Percentiles rank a stretch among this genome's conserved stretches.
Conservation (phyloP, 2,888 invertebrate genomes). For the Galerucella calmariensis region DNA sequence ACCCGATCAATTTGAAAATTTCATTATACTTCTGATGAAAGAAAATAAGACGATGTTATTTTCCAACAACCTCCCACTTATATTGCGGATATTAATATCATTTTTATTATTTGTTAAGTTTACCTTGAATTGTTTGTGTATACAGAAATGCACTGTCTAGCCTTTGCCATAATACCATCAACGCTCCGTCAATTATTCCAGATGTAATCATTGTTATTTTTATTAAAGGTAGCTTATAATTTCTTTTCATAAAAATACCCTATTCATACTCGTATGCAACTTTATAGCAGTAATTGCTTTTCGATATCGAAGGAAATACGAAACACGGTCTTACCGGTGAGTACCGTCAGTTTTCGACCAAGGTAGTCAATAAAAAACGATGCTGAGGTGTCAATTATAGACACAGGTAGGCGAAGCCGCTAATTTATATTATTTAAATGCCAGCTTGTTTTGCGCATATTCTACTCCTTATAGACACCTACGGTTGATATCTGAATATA, state of each 20-base stretch:
- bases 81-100: neutral
- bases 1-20: too few species aligned
- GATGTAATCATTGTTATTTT: conserved; percentile 6
- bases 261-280: neutral
- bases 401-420: conserved; percentile 57
- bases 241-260: neutral
- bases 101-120: neutral
- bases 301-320: conserved; percentile 1
- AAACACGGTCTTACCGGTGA: conserved; percentile 1
- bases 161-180: neutral
- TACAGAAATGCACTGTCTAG: neutral
- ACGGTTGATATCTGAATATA: conserved; percentile 53
- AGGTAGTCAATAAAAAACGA: conserved; percentile 34
- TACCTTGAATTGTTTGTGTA: neutral
- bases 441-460: conserved; percentile 63
- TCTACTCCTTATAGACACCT: conserved; percentile 60
- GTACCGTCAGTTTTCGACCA: conserved; percentile 31
- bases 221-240: neutral
- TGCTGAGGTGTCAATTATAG: conserved; percentile 51
- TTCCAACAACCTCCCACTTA: neutral
- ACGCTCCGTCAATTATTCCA: neutral
- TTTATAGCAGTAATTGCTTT: conserved; percentile 1
- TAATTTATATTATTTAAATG: conserved; percentile 63
- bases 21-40: neutral
- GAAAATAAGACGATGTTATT: neutral